A percentile compares a stretch with the other conserved stretches of the same genome.
phyloP scores from a whole-genome alignment of 1,140 invertebrate species.

The Euglossa dilemma region DNA sequence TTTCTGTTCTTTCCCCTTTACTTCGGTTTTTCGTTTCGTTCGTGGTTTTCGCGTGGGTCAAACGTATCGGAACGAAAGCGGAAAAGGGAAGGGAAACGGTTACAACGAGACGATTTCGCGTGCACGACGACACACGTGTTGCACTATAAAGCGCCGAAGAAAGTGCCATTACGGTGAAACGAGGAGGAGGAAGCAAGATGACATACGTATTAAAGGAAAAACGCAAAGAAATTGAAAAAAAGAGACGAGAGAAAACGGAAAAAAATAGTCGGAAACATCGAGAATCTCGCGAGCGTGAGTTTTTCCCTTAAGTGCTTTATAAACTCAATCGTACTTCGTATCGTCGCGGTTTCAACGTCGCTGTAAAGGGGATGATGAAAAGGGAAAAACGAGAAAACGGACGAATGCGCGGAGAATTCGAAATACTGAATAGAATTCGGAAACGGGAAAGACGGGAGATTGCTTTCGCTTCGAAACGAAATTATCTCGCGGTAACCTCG shows the following conservation, averaged over 20 bases:
- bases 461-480: not conserved
- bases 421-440: not conserved
- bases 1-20: not conserved
- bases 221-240: constrained; percentile 18
- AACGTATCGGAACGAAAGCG: not conserved
- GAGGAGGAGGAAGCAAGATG: constrained; percentile 22
- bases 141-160: constrained; percentile 9
- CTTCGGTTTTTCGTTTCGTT: too few relatives aligned
- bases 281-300: constrained; percentile 53
- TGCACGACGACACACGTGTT: not conserved
- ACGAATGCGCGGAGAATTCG: not conserved
- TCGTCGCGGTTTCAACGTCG: constrained; percentile 64
- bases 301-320: constrained; percentile 81
- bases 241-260: not conserved
- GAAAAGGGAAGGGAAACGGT: too few relatives aligned
- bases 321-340: constrained; percentile 76
- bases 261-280: constrained; percentile 29
- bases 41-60: not conserved
- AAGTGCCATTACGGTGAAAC: constrained; percentile 34
- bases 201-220: constrained; percentile 7
- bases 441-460: not conserved
- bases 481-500: not conserved
- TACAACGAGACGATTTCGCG: not conserved
- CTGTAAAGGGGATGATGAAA: constrained; percentile 30
- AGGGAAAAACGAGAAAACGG: not conserved